Evolutionary conservation across 1,140 invertebrate genomes (phyloP), one percentile per base, ranked within the genome.

Genomic region (Helicoverpa zea): DNA sequence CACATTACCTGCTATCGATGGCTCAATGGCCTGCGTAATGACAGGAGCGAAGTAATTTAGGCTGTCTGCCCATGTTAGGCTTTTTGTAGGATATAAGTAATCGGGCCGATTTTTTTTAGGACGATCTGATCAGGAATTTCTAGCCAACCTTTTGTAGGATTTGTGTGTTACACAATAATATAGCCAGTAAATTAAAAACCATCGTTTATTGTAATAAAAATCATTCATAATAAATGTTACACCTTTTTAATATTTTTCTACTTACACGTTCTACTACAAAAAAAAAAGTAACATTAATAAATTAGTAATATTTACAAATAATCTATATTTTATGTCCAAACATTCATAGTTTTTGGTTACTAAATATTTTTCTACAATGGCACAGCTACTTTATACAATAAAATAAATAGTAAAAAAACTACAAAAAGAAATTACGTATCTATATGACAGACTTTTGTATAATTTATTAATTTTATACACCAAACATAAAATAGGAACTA

Each of bases 361-460:
- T 29, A 29, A 54, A 66, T 54, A 54, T 35, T 52, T 16, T 54
- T 66, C 75, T 77, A 77, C 49, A 18, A 77, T 77, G 75, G 75
- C 75, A 77, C 75, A 54, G n/a, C 61, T 77, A 77, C 29, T n/a
- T 35, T 56, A 58, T 73, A 73, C 29, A 74, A 75, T 63, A 63
- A 1, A 75, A 59, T 35, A 30, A 30, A 52, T 51, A 64, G 68
- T 23, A 43, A 14, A 29, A 52, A 30, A 73, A 56, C 13, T 58
- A 54, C 3, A 18, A 73, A 43, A 18, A 23, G 4, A 1, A 58
- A 58, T 16, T 18, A 23, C 23, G 23, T 43, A 7, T 9, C 0
- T 43, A 30, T 63, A 63, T 35, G 13, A 68, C 64, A 68, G 64
- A 68, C 64, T 68, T 68, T 10, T 49, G 35, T 43, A 43, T 43